A percentile compares a stretch with the other conserved stretches of the same genome.
phyloP scores from a whole-genome alignment of 1,140 invertebrate genomes.

The Drosophila jambulina region DNA sequence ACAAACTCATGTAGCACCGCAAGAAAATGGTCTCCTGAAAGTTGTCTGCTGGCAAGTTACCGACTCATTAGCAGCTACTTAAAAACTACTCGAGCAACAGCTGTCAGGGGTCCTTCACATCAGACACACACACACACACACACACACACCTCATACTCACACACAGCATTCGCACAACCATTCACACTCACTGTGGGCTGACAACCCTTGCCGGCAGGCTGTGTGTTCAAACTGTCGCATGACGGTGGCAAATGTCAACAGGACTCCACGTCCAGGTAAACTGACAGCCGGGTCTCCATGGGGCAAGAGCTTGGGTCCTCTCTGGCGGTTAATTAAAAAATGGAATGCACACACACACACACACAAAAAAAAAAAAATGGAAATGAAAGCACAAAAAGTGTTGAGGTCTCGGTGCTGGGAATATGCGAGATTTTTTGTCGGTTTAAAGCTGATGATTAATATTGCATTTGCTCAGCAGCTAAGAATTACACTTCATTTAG shows the following conservation, averaged over 20 bases:
- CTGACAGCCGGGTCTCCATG: conserved; percentile 62
- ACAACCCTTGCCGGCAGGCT: conserved; percentile 17
- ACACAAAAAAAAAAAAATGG: not conserved
- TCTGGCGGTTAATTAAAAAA: conserved; percentile 80
- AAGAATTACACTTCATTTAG: conserved; percentile 61
- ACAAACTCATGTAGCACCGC: not conserved
- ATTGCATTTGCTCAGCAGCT: conserved; percentile 39
- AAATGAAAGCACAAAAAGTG: conserved; percentile 28
- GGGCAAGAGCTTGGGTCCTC: conserved; percentile 25
- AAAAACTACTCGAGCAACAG: conserved; percentile 79
- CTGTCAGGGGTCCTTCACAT: conserved; percentile 58
- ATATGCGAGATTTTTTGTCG: conserved; percentile 16
- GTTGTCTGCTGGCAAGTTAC: conserved; percentile 46
- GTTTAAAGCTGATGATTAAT: conserved; percentile 63
- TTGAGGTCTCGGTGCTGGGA: conserved; percentile 33
- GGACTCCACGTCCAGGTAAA: conserved; percentile 64
- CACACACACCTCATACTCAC: conserved; percentile 8
- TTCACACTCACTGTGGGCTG: conserved; percentile 7
- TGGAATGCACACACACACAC: conserved; percentile 30
- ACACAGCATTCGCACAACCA: not conserved
- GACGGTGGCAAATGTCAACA: conserved; percentile 77
- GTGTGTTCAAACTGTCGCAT: conserved; percentile 66
- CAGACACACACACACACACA: conserved; percentile 4
- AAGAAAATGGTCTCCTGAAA: conserved; percentile 38
- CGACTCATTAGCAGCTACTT: conserved; percentile 79